Conservation (phyloP, 2,113 vertebrate species). For the Caranx melampygus region DNA sequence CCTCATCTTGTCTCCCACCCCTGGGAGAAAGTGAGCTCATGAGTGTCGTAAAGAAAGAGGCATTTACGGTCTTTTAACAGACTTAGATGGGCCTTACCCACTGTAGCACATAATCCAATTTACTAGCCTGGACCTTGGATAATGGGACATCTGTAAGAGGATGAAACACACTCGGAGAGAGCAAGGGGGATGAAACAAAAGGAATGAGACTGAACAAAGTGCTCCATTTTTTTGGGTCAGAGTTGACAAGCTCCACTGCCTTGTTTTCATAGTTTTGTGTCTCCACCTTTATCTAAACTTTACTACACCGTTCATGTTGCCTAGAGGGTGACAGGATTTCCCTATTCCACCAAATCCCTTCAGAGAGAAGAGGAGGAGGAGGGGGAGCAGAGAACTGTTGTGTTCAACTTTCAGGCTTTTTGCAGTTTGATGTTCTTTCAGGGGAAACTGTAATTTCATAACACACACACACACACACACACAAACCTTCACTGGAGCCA, state of each 20-base stretch:
- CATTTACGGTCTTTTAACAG: slow-evolving; percentile 74
- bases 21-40: slow-evolving; percentile 79
- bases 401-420: slow-evolving; percentile 14
- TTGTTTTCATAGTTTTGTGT: slow-evolving; percentile 20
- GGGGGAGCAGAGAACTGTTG: slow-evolving; percentile 11
- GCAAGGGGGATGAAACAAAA: slow-evolving; percentile 2
- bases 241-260: slow-evolving; percentile 1
- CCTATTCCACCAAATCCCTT: background rate
- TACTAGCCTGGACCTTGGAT: slow-evolving; percentile 32
- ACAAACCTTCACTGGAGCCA: slow-evolving; percentile 19
- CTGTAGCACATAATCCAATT: slow-evolving; percentile 66
- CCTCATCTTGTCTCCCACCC: slow-evolving; percentile 72
- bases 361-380: too few species aligned
- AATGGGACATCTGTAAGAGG: slow-evolving; percentile 58
- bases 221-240: slow-evolving; percentile 17
- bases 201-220: background rate
- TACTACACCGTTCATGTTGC: background rate
- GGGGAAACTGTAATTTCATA: background rate
- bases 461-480: background rate
- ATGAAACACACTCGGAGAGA: slow-evolving; percentile 21
- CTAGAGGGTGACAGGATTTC: slow-evolving; percentile 3
- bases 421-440: background rate
- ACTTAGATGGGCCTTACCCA: slow-evolving; percentile 58
- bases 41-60: slow-evolving; percentile 71
- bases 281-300: slow-evolving; percentile 1